Conservation (phyloP, 2,797 vertebrate species). For the Columba guinea region DNA sequence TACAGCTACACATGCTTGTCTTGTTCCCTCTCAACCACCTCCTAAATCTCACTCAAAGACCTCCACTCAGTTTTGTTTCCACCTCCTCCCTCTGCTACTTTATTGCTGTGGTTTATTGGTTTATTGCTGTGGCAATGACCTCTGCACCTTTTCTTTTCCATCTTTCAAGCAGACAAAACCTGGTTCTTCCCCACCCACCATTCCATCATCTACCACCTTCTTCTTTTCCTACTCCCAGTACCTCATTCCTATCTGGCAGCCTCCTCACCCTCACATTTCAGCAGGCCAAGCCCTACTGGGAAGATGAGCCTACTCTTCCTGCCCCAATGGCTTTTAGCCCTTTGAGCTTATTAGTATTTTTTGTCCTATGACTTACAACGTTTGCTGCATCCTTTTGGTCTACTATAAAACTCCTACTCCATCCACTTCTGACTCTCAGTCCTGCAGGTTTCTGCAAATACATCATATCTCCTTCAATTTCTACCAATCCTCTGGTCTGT, state of each 20-base stretch:
- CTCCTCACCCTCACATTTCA: neutral
- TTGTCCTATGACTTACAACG: neutral
- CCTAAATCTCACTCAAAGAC: neutral
- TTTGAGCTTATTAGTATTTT: neutral
- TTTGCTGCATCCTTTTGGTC: neutral
- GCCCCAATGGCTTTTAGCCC: neutral
- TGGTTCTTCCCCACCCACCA: neutral
- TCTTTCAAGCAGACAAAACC: constrained; percentile 16
- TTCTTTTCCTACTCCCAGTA: neutral
- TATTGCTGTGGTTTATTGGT: neutral
- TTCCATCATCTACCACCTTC: neutral
- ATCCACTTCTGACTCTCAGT: neutral
- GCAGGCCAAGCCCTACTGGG: neutral
- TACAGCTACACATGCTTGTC: neutral
- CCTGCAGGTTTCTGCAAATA: neutral
- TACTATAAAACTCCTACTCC: neutral
- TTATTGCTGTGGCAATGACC: neutral
- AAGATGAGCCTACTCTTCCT: neutral
- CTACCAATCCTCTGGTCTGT: neutral
- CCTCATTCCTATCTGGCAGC: neutral
- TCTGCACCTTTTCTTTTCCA: neutral
- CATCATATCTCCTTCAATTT: neutral
- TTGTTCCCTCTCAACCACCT: neutral
- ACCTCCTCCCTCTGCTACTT: neutral
- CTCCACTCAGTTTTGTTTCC: neutral